phyloP scores from a whole-genome alignment of 2,888 invertebrate species.

The Melanostoma mellinum region DNA sequence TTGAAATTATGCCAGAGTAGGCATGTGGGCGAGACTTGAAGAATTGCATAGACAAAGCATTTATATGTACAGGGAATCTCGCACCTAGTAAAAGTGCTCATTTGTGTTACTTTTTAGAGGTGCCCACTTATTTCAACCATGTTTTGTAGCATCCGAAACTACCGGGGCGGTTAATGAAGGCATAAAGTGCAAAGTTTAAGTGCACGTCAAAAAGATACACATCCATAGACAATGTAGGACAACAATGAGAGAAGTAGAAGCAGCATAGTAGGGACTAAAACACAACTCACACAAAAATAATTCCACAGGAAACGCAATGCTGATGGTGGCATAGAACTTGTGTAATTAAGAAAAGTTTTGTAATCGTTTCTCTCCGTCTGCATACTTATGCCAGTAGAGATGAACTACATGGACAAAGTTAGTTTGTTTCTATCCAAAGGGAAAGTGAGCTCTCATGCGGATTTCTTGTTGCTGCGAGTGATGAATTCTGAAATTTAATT shows the following conservation, averaged over 20 bases:
- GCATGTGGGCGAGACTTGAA: not conserved
- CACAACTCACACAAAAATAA: not conserved
- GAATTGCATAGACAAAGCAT: no score
- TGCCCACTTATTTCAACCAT: not conserved
- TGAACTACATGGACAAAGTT: not conserved
- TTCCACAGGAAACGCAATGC: not conserved
- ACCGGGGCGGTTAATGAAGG: slow-evolving; percentile 51
- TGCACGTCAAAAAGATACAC: slow-evolving; percentile 61
- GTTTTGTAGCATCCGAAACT: slow-evolving; percentile 14
- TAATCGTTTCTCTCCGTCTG: not conserved
- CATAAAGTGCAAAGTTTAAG: slow-evolving; percentile 63
- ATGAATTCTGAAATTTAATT: no score
- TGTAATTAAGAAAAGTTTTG: slow-evolving; percentile 7
- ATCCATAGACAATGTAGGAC: slow-evolving; percentile 35
- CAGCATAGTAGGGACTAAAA: no score
- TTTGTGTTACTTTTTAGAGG: slow-evolving; percentile 23
- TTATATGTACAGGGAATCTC: no score
- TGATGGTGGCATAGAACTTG: not conserved
- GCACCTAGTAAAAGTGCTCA: slow-evolving; percentile 21
- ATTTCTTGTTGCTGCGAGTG: no score
- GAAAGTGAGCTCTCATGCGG: no score
- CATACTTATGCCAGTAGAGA: not conserved
- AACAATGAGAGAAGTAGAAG: slow-evolving; percentile 5
- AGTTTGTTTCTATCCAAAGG: not conserved
- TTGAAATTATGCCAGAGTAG: not conserved